Evolutionary conservation across 2,888 invertebrate species (phyloP), one percentile per base, ranked within the genome.

Genomic region (Rhyacophila evoluta): DNA sequence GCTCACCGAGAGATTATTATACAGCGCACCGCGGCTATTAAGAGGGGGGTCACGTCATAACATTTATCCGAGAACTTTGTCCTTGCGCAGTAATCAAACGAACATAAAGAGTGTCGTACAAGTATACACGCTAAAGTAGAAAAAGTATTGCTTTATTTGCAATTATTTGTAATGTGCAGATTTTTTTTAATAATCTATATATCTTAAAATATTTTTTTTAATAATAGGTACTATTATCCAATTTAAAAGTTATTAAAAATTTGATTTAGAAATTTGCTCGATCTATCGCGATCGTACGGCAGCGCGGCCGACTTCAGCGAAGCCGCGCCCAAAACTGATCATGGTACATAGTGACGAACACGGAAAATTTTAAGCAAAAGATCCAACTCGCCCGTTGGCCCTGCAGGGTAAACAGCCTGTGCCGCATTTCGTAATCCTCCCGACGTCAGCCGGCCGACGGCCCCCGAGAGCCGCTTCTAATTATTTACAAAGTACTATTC

Each of bases 151-250:
- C 82, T 82, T 82, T 78, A 79, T 81, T 82, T 82, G 82, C 82
- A 82, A 82, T 82, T 80, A 82, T 82, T 82, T 82, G 82, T 82
- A 82, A 82, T 82, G 82, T 82, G 82, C 82, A 80, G 82, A 82
- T 82, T 79, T 78, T 79, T 80, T 79, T 78, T 79, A 76, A 39
- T 80, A 81, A 79, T 81, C 78, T 80, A 81, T 72, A 80, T 79
- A 80, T 79, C 78, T 81, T 81, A 80, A 77, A 79, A 80, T 81
- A 81, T 81, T 78, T 75, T 77, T 81, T 75, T 78, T 73, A 74
- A 55, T 55, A 77, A 80, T 75, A 80, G 75, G 75, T 81, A 81
- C 79, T 81, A 79, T 79, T 74, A 55, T 55, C 25, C 77, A 78
- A 78, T 80, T 81, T 79, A 79, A 81, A 78, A 72, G 81, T 81